Conservation (phyloP, 2,113 vertebrate species). For the human region GRCh38 chr6:4103001-4103500, state of each 20-base stretch:
- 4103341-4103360: not conserved
- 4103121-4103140: not conserved
- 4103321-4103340: not conserved
- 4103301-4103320: not conserved
- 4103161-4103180: not conserved
- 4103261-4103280: not conserved
- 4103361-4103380: not conserved
- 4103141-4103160: not conserved
- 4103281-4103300: not conserved
- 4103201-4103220: not conserved
- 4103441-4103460: not conserved
- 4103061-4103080: slow-evolving; percentile 18
- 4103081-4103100: not conserved
- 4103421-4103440: not conserved
- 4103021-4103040: not conserved
- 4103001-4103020: not conserved
- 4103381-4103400: not conserved
- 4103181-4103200: not conserved
- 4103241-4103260: not conserved
- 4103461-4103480: not conserved
- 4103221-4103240: not conserved
- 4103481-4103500: not conserved
- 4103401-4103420: not conserved
- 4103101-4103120: not conserved
- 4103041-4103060: not conserved